A percentile compares a stretch with the other conserved stretches of the same genome.
phyloP scores from a whole-genome alignment of 1,140 invertebrate genomes.

The Eriosoma lanigerum region DNA sequence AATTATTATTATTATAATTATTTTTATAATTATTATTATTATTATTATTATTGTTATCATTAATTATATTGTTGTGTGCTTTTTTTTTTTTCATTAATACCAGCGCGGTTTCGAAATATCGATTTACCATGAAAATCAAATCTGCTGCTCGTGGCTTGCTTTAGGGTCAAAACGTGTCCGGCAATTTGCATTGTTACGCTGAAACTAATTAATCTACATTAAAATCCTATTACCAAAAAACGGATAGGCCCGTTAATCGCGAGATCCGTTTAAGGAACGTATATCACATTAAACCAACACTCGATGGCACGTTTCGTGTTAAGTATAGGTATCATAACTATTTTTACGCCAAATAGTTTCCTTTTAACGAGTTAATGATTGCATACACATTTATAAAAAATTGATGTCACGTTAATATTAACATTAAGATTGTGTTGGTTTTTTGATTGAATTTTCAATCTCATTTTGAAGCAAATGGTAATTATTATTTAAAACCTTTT shows the following conservation, averaged over 20 bases:
- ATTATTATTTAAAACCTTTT: too few relatives aligned
- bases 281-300: background rate
- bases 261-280: constrained; percentile 8
- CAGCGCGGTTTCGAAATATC: constrained; percentile 18
- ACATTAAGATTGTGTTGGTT: too few relatives aligned
- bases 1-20: constrained; percentile 12
- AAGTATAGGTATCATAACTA: too few relatives aligned
- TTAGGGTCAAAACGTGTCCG: constrained; percentile 43
- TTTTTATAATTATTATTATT: background rate
- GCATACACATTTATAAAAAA: too few relatives aligned
- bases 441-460: too few relatives aligned
- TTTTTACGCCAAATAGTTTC: too few relatives aligned
- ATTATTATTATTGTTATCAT: constrained; percentile 1
- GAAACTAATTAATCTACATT: constrained; percentile 42
- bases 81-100: constrained; percentile 9
- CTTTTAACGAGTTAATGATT: too few relatives aligned
- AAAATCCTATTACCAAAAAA: constrained; percentile 41
- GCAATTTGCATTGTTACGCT: constrained; percentile 1
- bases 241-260: background rate
- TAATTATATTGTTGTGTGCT: background rate
- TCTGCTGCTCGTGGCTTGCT: constrained; percentile 38
- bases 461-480: too few relatives aligned
- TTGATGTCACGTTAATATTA: too few relatives aligned
- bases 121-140: constrained; percentile 26
- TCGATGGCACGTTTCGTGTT: constrained; percentile 2